A percentile compares a stretch with the other conserved stretches of the same genome.
Evolutionary conservation across 2,113 vertebrate genomes (phyloP).

Genomic region (Triplophysa siluroides): DNA sequence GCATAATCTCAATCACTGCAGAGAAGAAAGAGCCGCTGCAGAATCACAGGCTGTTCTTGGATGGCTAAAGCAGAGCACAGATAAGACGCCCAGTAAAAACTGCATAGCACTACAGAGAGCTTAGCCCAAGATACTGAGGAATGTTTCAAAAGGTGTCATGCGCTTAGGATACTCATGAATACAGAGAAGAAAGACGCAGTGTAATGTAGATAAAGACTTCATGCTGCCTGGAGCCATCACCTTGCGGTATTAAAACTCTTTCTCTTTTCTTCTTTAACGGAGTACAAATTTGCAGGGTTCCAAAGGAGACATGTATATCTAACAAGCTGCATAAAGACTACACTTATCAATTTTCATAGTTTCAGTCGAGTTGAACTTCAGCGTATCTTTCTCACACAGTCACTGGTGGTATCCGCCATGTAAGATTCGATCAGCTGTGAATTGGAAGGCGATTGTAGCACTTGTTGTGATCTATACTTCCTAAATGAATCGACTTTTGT

Average conservation of each 20-base stretch:
- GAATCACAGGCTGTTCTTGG: constrained; percentile 37
- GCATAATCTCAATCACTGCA: constrained; percentile 38
- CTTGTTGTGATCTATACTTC: no score
- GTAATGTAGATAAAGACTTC: constrained; percentile 68
- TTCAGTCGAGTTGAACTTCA: no score
- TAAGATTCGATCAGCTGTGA: no score
- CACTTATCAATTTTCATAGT: background rate
- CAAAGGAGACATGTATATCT: background rate
- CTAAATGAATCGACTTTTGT: no score
- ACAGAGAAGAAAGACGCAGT: constrained; percentile 64
- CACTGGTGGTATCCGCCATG: no score
- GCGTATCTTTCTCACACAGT: background rate
- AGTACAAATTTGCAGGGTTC: constrained; percentile 9
- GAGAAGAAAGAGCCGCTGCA: constrained; percentile 29
- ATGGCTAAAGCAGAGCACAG: constrained; percentile 27
- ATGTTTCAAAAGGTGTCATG: constrained; percentile 68
- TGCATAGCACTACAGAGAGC: constrained; percentile 41
- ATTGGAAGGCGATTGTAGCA: no score
- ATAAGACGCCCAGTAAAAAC: constrained; percentile 42
- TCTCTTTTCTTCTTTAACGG: constrained; percentile 47
- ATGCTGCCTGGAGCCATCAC: constrained; percentile 64
- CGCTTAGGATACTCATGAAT: constrained; percentile 63
- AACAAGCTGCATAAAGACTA: background rate
- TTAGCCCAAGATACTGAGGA: constrained; percentile 48
- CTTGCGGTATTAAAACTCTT: constrained; percentile 69